Conservation (phyloP, 2,888 invertebrate genomes). For the Ichneumon xanthorius region DNA sequence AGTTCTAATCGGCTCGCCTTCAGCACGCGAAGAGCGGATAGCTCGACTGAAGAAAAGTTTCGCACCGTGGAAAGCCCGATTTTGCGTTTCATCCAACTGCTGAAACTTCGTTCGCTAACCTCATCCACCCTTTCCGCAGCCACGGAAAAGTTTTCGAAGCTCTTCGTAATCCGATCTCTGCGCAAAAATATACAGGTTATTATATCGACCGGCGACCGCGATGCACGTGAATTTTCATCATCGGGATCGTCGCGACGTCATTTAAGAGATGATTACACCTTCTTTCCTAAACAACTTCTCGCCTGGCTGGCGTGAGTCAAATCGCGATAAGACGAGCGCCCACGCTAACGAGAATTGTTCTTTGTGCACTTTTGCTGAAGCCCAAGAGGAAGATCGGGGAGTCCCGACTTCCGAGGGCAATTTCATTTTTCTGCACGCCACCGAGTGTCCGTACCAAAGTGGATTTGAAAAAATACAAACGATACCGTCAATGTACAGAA, state of each 20-base stretch:
- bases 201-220: background rate
- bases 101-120: slow-evolving; percentile 29
- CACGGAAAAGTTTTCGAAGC: background rate
- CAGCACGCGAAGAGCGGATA: background rate
- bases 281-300: background rate
- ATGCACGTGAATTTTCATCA: slow-evolving; percentile 11
- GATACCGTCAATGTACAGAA: background rate
- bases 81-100: background rate
- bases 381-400: background rate
- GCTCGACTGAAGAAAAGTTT: slow-evolving; percentile 1
- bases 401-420: background rate
- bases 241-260: background rate
- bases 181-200: background rate
- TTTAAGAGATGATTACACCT: slow-evolving; percentile 12
- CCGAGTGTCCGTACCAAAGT: background rate
- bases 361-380: background rate
- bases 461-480: background rate
- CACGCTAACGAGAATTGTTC: background rate
- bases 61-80: background rate
- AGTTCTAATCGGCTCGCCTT: background rate
- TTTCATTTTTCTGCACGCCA: background rate
- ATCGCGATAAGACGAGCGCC: slow-evolving; percentile 17
- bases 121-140: background rate
- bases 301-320: slow-evolving; percentile 23
- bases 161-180: background rate